A percentile compares a stretch with the other conserved stretches of the same genome.
Evolutionary conservation across 2,797 vertebrate species (phyloP).

Genomic region (Melanotaenia maccullochi): DNA sequence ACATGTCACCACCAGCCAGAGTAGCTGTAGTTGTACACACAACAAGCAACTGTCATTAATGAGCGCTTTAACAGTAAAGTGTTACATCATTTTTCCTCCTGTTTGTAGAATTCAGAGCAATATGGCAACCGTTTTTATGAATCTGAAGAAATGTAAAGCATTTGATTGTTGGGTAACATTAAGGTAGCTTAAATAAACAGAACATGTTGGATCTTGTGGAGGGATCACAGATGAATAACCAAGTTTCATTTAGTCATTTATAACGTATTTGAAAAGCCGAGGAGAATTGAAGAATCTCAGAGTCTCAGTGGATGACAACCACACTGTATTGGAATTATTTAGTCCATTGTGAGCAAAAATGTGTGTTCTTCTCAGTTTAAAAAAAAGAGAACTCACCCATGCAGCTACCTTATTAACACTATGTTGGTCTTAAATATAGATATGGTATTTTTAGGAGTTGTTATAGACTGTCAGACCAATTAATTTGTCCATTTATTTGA

Average conservation of each 20-base stretch:
- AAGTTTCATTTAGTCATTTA: background rate
- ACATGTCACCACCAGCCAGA: background rate
- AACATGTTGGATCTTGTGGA: background rate
- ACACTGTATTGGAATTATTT: background rate
- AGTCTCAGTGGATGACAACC: background rate
- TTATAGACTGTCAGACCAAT: background rate
- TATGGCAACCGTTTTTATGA: background rate
- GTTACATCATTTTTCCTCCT: background rate
- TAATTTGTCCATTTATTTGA: background rate
- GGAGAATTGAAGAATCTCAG: background rate
- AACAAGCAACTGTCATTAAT: slow-evolving; percentile 2
- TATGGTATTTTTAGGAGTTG: background rate
- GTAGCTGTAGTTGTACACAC: background rate
- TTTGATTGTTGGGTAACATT: background rate
- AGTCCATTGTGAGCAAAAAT: background rate
- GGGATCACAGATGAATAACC: background rate
- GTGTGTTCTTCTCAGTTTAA: background rate
- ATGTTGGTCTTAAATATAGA: background rate
- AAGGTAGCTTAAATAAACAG: background rate
- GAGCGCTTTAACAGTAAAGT: background rate
- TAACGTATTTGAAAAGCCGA: background rate
- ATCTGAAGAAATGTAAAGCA: background rate
- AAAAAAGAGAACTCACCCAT: background rate
- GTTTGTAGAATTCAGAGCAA: background rate
- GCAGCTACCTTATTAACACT: background rate